A percentile compares a stretch with the other conserved stretches of the same genome.
Evolutionary conservation across 2,888 invertebrate genomes (phyloP).

Genomic region (Chromoteleia sp.): DNA sequence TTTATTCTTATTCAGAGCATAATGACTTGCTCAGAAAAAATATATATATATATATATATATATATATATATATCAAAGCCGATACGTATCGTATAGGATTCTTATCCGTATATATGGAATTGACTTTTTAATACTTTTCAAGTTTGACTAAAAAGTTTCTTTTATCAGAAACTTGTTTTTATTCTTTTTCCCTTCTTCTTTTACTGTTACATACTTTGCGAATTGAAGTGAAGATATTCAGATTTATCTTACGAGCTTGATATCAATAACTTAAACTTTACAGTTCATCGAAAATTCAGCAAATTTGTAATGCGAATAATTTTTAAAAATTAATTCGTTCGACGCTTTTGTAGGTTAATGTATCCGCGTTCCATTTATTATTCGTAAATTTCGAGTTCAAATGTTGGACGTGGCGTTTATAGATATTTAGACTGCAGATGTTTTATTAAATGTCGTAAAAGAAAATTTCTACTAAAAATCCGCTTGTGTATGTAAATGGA

Average conservation of each 20-base stretch:
- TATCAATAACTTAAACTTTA: slow-evolving; percentile 8
- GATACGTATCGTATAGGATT: too few species aligned
- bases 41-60: too few species aligned
- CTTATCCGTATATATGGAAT: too few species aligned
- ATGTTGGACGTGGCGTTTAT: slow-evolving; percentile 35
- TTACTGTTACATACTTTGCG: too few species aligned
- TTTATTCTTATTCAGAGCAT: too few species aligned
- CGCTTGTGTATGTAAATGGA: slow-evolving; percentile 22
- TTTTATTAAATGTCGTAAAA: slow-evolving; percentile 47
- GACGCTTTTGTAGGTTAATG: slow-evolving; percentile 42
- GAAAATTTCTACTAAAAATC: slow-evolving; percentile 33
- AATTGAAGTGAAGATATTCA: neutral
- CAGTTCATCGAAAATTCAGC: slow-evolving; percentile 14
- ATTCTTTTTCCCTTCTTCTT: neutral
- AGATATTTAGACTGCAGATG: slow-evolving; percentile 48
- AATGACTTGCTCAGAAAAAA: too few species aligned
- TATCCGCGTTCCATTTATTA: slow-evolving; percentile 29
- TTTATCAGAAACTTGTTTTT: neutral
- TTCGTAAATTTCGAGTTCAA: slow-evolving; percentile 41
- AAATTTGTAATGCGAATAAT: slow-evolving; percentile 25
- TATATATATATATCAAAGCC: too few species aligned
- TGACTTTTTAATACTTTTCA: too few species aligned
- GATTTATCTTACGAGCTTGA: slow-evolving; percentile 20
- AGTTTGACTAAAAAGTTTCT: too few species aligned
- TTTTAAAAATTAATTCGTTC: slow-evolving; percentile 30